phyloP scores from a whole-genome alignment of 1,140 invertebrate genomes.

The Pogonus chalceus region DNA sequence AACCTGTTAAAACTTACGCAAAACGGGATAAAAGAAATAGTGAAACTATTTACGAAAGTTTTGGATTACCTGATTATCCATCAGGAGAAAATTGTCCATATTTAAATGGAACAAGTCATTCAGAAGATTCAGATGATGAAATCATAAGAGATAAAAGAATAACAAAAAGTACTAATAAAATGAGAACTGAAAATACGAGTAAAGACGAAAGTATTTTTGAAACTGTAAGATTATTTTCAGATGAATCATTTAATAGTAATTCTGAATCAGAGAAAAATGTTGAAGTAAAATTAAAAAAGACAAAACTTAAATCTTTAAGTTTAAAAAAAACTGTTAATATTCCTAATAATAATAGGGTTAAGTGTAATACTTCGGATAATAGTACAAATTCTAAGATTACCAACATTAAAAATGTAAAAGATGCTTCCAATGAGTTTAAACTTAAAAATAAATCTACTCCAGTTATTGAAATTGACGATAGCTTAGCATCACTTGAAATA shows the following conservation, averaged over 20 bases:
- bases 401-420: too few species aligned
- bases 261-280: constrained; percentile 20
- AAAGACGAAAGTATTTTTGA: background rate
- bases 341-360: too few species aligned
- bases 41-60: constrained; percentile 21
- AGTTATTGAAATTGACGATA: too few species aligned
- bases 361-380: too few species aligned
- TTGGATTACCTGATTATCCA: constrained; percentile 22
- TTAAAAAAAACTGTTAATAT: too few species aligned
- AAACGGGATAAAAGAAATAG: constrained; percentile 19
- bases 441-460: too few species aligned
- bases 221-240: constrained; percentile 1
- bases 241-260: constrained; percentile 22
- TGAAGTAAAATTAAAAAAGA: too few species aligned
- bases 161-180: background rate
- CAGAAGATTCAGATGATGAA: constrained; percentile 1
- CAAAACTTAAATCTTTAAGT: too few species aligned
- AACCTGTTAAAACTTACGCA: constrained; percentile 19
- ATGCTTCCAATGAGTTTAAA: too few species aligned
- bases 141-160: constrained; percentile 8
- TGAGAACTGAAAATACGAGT: background rate
- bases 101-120: background rate
- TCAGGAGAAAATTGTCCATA: constrained; percentile 13
- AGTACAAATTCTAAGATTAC: too few species aligned
- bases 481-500: too few species aligned